Conservation (phyloP, 37 sponge, comb jelly and placozoan genomes). For the Beroe forskalii region DNA sequence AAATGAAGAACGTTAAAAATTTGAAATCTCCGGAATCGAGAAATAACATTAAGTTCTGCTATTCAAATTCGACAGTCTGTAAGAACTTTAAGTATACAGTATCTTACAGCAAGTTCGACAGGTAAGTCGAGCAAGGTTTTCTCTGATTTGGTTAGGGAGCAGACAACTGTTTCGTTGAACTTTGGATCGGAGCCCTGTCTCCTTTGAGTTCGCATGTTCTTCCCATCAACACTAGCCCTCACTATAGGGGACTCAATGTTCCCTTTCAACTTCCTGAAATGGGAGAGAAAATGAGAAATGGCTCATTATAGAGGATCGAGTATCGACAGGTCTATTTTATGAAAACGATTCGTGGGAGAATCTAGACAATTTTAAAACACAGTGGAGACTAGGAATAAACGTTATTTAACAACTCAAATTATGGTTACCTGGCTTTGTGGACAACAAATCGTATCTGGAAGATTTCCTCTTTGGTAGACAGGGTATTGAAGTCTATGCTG, state of each 20-base stretch:
- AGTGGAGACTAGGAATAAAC: too few relatives aligned
- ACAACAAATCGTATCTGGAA: slow-evolving; percentile 55
- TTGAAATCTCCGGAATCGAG: too few relatives aligned
- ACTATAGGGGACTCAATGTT: slow-evolving; percentile 3
- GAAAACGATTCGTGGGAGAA: too few relatives aligned
- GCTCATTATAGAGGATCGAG: too few relatives aligned
- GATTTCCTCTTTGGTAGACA: slow-evolving; percentile 46
- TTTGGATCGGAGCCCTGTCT: slow-evolving; percentile 20
- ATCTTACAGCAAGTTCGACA: slow-evolving; percentile 36
- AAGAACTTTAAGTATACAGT: too few relatives aligned
- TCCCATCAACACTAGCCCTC: not conserved
- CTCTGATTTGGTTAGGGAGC: slow-evolving; percentile 50
- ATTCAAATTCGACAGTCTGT: too few relatives aligned
- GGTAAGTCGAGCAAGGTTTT: slow-evolving; percentile 22
- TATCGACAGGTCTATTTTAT: too few relatives aligned
- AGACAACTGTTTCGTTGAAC: slow-evolving; percentile 34
- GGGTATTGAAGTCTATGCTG: not conserved
- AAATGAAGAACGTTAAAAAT: too few relatives aligned
- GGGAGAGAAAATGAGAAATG: too few relatives aligned
- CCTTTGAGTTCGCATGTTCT: not conserved
- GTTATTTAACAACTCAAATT: too few relatives aligned
- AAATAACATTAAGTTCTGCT: too few relatives aligned
- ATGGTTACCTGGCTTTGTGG: slow-evolving; percentile 47
- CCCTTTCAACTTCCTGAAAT: slow-evolving; percentile 25
- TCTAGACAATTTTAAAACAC: too few relatives aligned